Evolutionary conservation across 2,113 vertebrate genomes (phyloP).

Genomic region (Lagenorhynchus albirostris): DNA sequence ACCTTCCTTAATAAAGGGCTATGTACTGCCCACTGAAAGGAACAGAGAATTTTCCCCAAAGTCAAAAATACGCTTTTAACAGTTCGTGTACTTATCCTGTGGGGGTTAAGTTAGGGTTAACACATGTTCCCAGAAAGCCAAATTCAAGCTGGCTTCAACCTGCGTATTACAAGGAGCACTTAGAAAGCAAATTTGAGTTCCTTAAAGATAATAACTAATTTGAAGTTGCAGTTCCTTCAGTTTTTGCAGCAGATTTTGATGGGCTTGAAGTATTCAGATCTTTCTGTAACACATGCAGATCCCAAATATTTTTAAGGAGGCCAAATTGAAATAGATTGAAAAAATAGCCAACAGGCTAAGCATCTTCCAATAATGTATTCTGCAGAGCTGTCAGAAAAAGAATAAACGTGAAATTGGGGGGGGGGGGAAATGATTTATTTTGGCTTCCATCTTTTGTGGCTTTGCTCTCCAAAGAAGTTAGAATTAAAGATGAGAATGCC

Average conservation of each 20-base stretch:
- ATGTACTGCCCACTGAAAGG: neutral
- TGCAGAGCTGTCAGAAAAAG: neutral
- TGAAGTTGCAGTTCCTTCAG: neutral
- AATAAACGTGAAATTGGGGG: neutral
- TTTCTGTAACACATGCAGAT: neutral
- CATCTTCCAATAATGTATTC: neutral
- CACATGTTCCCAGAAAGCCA: slow-evolving; percentile 36
- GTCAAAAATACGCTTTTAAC: slow-evolving; percentile 36
- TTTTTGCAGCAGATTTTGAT: slow-evolving; percentile 1
- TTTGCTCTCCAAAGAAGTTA: slow-evolving; percentile 24
- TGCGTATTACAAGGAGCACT: neutral
- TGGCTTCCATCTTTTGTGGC: neutral
- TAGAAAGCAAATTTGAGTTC: neutral
- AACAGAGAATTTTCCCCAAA: slow-evolving; percentile 54
- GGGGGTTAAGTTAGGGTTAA: slow-evolving; percentile 41
- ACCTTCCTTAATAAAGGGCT: slow-evolving; percentile 64
- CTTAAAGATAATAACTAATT: neutral
- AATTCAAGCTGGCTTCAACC: slow-evolving; percentile 5
- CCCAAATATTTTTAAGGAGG: slow-evolving; percentile 21
- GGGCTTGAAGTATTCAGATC: neutral
- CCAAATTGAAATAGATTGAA: neutral
- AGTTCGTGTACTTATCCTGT: neutral
- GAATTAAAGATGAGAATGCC: slow-evolving; percentile 9
- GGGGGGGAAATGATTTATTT: neutral
- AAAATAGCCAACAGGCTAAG: neutral